Percentiles rank a stretch among this genome's conserved stretches.
Evolutionary conservation across 2,113 vertebrate species (phyloP).

Genomic region (Aspidoscelis tigris): DNA sequence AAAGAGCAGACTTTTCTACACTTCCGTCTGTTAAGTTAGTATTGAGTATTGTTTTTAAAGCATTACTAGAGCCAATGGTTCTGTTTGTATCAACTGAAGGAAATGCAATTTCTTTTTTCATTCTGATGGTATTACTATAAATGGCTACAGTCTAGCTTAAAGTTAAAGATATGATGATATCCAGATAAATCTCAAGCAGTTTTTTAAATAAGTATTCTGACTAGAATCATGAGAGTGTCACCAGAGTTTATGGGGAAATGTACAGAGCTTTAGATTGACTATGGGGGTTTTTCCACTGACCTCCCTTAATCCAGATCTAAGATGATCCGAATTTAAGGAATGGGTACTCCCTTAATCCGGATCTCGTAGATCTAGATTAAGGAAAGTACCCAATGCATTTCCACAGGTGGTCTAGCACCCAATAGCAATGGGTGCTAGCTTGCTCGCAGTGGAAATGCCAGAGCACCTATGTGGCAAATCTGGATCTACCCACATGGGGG

Average conservation of each 20-base stretch:
- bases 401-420: too few relatives aligned
- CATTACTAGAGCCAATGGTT: slow-evolving; percentile 1
- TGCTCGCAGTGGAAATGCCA: too few relatives aligned
- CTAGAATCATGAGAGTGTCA: slow-evolving; percentile 14
- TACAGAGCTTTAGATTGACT: neutral
- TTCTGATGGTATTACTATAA: slow-evolving; percentile 60
- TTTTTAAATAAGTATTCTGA: slow-evolving; percentile 46
- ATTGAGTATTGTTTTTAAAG: slow-evolving; percentile 23
- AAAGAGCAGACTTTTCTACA: neutral
- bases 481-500: too few relatives aligned
- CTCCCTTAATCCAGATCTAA: too few relatives aligned
- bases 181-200: slow-evolving; percentile 42
- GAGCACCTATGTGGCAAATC: too few relatives aligned
- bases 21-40: neutral
- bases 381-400: too few relatives aligned
- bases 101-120: slow-evolving; percentile 51
- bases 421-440: too few relatives aligned
- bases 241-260: slow-evolving; percentile 19
- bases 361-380: too few relatives aligned
- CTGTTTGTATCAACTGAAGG: slow-evolving; percentile 42
- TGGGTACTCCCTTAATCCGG: too few relatives aligned
- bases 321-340: too few relatives aligned
- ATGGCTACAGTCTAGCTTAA: slow-evolving; percentile 37
- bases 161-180: slow-evolving; percentile 63
- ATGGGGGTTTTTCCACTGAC: too few relatives aligned